Base-by-base conservation (phyloP, 1,140 invertebrate species). In the Pemphigus obesinymphae region DNA sequence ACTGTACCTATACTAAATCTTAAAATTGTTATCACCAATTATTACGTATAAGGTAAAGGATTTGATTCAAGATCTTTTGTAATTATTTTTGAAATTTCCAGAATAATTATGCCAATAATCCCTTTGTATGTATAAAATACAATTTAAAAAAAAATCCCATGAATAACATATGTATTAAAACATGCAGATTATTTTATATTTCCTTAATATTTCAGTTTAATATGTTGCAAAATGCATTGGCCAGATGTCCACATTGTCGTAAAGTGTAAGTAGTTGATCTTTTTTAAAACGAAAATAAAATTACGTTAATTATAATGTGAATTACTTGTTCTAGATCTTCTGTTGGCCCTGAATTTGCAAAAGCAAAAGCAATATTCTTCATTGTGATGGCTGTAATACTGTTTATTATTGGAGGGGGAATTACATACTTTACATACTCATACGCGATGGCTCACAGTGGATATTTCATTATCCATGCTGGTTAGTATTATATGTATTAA, bases 241-340 rank as follows among this genome's bases (percentile, higher is more conserved):
- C 96, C n/a, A 91, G 96, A 86, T 98, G 97, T 90, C 96, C 97
- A 48, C 95, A 97, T 88, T 98, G 96, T 88, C 91, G 95, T 82
- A 96, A 96, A 89, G 94, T 97, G 85, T 89, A 86, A 87, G 31
- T 80, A n/a, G n/a, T n/a, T n/a, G n/a, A 43, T 43, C 2, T 0
- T 63, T 0, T 23, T 10, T 53, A n/a, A 81, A 23, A 3, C 29
- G n/a, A 43, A 23, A 45, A 26, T 45, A 68, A 31, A 66, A 15
- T 34, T 80, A 6, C 3, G 43, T 58, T 61, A 0, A 10, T 66
- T 11, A 23, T 10, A 66, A 40, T 37, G 15, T 72, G n/a, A 29
- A 3, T 72, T 31, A 20, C 48, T 72, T 1, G 0, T 86, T 85
- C 29, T 85, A 90, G 89, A 34, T 97, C 96, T 45, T 96, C 95